Evolutionary conservation across 2,797 vertebrate species (phyloP), one percentile per base, ranked within the genome.

Genomic region (Otolemur crassicaudatus): DNA sequence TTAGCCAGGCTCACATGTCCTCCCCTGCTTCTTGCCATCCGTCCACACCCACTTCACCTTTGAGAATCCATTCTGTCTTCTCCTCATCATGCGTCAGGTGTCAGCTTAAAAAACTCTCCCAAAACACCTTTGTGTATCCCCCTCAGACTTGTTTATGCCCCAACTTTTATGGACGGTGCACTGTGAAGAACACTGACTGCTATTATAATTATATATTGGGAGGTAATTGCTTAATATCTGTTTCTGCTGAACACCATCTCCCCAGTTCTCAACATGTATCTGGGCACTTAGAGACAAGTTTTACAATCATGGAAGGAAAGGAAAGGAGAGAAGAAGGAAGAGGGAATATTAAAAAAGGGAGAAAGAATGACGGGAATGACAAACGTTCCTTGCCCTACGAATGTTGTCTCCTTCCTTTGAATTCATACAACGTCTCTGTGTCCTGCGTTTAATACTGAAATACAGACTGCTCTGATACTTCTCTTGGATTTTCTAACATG

Each of bases 41-140:
- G 94, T 92, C 87, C 58, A 94, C 63, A 92, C 16, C 49, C 58
- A 37, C 84, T 83, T 87, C 43, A 58, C 49, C 72, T 94, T 81
- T 20, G 75, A 70, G n/a, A 87, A 93, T 87, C 25, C 43, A n/a
- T 61, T 89, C 25, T 43, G 25, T 20, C 34, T 77, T 94, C 37
- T 65, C 58, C n/a, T 93, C n/a, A 11, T 72, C 25, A 31, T 12
- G 25, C 31, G 23, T 72, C 84, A 58, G 46, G n/a, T 80, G 25
- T 53, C n/a, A 8, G 10, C 67, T 87, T 90, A 43, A 87, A 90
- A 63, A 67, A 88, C 17, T 80, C 53, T 82, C 53, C 49, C 86
- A 75, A 29, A 92, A 95, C 63, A 89, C n/a, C 31, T 56, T 72
- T 49, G 19, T 5, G n/a, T 73, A 11, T 60, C 27, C 2, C 61